Percentiles rank a stretch among this genome's conserved stretches.
These are phyloP conservation scores for Chelonoidis abingdonii DNA, from an alignment of 2,113 vertebrate species.

Conservation along the genomic window DNA sequence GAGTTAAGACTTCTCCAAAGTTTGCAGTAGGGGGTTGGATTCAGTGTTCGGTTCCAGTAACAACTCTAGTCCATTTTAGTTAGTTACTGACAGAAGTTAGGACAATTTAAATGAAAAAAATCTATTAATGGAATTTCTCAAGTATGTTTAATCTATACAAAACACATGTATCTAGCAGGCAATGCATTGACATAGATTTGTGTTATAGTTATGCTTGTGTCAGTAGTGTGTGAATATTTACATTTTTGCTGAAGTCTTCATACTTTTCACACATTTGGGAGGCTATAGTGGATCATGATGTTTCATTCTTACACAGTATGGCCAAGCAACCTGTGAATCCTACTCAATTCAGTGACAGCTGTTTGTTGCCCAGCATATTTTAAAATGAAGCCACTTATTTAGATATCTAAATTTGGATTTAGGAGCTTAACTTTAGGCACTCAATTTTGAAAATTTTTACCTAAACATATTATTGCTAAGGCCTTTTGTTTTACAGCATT, in stretches of 20 bases:
- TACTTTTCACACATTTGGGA: background rate
- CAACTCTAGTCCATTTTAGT: background rate
- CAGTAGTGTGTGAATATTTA: background rate
- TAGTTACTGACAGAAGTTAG: background rate
- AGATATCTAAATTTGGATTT: too few relatives aligned
- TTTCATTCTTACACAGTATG: too few relatives aligned
- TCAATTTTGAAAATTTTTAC: too few relatives aligned
- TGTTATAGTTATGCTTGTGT: background rate
- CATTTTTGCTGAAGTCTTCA: background rate
- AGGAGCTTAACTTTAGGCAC: too few relatives aligned
- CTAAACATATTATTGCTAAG: too few relatives aligned
- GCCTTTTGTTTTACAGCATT: too few relatives aligned
- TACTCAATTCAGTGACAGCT: too few relatives aligned
- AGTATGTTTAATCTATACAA: background rate
- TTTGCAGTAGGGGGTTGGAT: background rate
- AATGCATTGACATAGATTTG: background rate
- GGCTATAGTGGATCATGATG: too few relatives aligned
- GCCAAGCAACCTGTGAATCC: too few relatives aligned
- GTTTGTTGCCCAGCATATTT: too few relatives aligned
- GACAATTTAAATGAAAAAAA: background rate
- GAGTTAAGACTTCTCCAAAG: background rate
- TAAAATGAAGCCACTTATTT: too few relatives aligned
- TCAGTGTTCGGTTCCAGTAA: too few relatives aligned
- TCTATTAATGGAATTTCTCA: background rate
- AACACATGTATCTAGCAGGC: accelerated